These are phyloP conservation scores for Siniperca chuatsi DNA, from an alignment of 2,113 vertebrate genomes.

Conservation along the genomic window DNA sequence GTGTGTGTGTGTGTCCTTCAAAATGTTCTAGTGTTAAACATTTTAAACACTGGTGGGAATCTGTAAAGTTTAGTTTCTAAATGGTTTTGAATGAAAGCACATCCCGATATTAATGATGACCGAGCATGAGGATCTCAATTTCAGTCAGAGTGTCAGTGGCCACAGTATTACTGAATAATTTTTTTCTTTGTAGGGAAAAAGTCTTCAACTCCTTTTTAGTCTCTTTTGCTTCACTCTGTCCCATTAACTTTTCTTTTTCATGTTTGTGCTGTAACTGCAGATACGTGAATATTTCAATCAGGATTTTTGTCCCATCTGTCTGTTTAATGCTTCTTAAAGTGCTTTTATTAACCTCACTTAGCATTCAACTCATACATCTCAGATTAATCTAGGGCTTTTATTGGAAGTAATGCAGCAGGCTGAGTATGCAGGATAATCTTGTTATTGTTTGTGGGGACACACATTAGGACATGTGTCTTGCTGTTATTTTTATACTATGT, in stretches of 20 bases:
- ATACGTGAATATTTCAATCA: slow-evolving; percentile 6
- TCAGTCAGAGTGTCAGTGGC: slow-evolving; percentile 15
- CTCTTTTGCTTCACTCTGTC: slow-evolving; percentile 14
- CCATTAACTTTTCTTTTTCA: slow-evolving; percentile 21
- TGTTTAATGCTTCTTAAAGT: slow-evolving; percentile 51
- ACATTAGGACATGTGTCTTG: not conserved
- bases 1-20: slow-evolving; percentile 15
- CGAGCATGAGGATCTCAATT: slow-evolving; percentile 14
- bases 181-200: slow-evolving; percentile 7
- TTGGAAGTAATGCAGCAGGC: slow-evolving; percentile 23
- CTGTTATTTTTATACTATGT: slow-evolving; percentile 42
- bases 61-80: slow-evolving; percentile 37
- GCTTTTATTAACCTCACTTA: slow-evolving; percentile 47
- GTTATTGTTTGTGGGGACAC: slow-evolving; percentile 10
- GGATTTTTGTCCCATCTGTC: slow-evolving; percentile 17
- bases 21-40: slow-evolving; percentile 58
- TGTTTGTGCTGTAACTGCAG: slow-evolving; percentile 27
- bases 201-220: not conserved
- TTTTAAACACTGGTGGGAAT: slow-evolving; percentile 36
- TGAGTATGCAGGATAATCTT: slow-evolving; percentile 23
- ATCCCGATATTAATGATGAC: slow-evolving; percentile 17
- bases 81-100: slow-evolving; percentile 46
- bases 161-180: not conserved
- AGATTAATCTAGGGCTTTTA: slow-evolving; percentile 40
- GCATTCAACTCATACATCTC: slow-evolving; percentile 20